Conservation (phyloP, 2,888 invertebrate genomes). For the Lathronympha strigana region DNA sequence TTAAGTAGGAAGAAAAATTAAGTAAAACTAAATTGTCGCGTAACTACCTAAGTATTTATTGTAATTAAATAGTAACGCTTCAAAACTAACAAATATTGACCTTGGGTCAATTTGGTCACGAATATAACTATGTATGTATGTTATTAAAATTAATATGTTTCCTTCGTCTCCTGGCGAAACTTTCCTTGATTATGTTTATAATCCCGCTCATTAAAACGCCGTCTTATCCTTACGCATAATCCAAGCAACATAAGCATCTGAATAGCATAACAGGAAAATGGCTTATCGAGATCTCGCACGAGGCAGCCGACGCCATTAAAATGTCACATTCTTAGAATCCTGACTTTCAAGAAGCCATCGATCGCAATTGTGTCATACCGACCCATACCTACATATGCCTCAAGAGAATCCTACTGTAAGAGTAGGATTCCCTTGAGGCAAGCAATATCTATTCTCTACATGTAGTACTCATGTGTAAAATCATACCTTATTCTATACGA, state of each 20-base stretch:
- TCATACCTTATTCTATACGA: not conserved
- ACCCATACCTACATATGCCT: not conserved
- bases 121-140: no score
- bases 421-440: no score
- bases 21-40: no score
- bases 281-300: conserved; percentile 44
- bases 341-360: conserved; percentile 34
- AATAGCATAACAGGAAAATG: conserved; percentile 44
- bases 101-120: no score
- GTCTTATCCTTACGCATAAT: conserved; percentile 33
- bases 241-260: conserved; percentile 38
- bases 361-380: conserved; percentile 17
- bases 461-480: not conserved
- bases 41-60: no score
- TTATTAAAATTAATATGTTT: not conserved
- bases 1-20: no score
- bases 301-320: conserved; percentile 42
- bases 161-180: not conserved
- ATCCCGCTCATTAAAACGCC: conserved; percentile 29
- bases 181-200: conserved; percentile 3
- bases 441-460: not conserved
- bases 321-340: conserved; percentile 39
- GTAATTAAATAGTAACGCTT: no score
- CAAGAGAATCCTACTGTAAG: conserved; percentile 6
- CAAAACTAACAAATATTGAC: no score